Conservation (phyloP, 92 coral and sea anemone genomes). For the Nematostella vectensis region DNA sequence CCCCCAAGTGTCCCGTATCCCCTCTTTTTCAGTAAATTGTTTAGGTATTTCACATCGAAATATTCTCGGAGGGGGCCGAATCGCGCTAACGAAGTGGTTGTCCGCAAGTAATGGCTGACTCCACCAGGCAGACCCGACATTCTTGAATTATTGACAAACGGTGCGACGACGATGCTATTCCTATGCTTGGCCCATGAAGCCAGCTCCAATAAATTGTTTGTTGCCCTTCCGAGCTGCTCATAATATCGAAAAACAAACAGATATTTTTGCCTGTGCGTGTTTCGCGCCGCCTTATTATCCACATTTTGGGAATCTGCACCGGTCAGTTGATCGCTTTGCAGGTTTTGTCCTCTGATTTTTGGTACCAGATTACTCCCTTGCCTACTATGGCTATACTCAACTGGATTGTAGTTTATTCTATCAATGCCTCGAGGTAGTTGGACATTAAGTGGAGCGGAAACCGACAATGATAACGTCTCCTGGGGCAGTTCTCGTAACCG, state of each 20-base stretch:
- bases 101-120: slow-evolving; percentile 68
- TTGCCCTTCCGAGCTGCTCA: slow-evolving; percentile 94
- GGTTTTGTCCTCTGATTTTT: slow-evolving; percentile 5
- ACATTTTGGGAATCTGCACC: not conserved
- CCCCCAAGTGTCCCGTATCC: slow-evolving; percentile 68
- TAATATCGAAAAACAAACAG: slow-evolving; percentile 94
- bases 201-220: slow-evolving; percentile 74
- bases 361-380: slow-evolving; percentile 8
- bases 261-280: slow-evolving; percentile 44
- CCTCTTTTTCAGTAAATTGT: slow-evolving; percentile 42
- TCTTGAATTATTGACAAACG: slow-evolving; percentile 92
- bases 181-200: slow-evolving; percentile 82
- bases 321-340: slow-evolving; percentile 13
- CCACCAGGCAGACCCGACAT: slow-evolving; percentile 91
- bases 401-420: slow-evolving; percentile 22
- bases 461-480: not conserved
- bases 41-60: slow-evolving; percentile 52
- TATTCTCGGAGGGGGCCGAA: slow-evolving; percentile 70
- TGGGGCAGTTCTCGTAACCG: slow-evolving; percentile 1
- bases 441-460: not conserved
- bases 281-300: slow-evolving; percentile 9
- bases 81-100: slow-evolving; percentile 16
- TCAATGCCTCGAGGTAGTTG: slow-evolving; percentile 7
- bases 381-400: slow-evolving; percentile 17
- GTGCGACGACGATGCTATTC: slow-evolving; percentile 70